Evolutionary conservation across 2,113 vertebrate species (phyloP), one percentile per base, ranked within the genome.

Genomic region (Protomyctophum bolini): DNA sequence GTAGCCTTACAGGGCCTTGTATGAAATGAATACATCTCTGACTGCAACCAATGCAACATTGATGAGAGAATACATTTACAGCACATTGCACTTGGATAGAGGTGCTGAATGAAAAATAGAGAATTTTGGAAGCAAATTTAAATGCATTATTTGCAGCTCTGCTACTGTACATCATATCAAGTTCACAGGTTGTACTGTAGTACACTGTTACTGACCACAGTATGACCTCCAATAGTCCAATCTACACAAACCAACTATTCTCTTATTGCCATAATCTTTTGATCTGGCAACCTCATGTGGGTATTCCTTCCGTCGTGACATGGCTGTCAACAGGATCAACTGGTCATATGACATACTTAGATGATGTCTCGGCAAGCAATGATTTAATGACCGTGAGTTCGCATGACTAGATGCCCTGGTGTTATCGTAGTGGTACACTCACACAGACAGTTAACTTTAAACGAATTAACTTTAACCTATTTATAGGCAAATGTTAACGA

Each of bases 281-380:
- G 4, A 76, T 81, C 71, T 67, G 67, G 51, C 68, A 48, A 61
- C 59, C 72, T 65, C 68, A 84, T 78, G 14, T 41, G 33, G 33
- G 33, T 6, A 0, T 57, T 73, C 54, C 49, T 66, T 48, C 63
- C 59, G 15, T 11, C 51, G 62, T 66, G 59, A 66, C 60, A 66
- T 9, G 11, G 57, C 54, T 47, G 55, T 68, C 48, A 74, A 70
- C 82, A 61, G 64, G 82, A 81, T 63, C 47, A 83, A 80, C 75
- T 70, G 76, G 76, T 88, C 77, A 73, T 74, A 86, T 84, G 58
- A 69, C 79, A 83, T 86, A 62, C 64, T 79, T 81, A 10, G 51
- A 68, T 55, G 74, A 6, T 50, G 71, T 72, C 45, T 41, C n/a
- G 64, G 56, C 75, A 74, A 6, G 63, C 41, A 41, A 41, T 41